These are phyloP conservation scores for Galagoides demidoff DNA, from an alignment of 2,797 vertebrate genomes.

Conservation along the genomic window DNA sequence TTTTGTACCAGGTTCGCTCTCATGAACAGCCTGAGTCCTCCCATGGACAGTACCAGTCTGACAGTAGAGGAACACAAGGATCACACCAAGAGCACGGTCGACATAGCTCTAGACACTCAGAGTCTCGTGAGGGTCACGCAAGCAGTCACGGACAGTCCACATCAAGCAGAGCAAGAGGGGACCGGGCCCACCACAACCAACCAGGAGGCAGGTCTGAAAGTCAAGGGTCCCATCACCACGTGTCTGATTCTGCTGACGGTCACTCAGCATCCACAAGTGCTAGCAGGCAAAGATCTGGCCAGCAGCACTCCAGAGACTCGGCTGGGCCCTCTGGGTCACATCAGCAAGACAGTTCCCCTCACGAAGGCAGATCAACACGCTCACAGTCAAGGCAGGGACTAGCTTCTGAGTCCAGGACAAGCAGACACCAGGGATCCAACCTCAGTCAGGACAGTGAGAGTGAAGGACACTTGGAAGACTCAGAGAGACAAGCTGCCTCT, in stretches of 20 bases:
- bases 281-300: too few relatives aligned
- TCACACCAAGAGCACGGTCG: not conserved
- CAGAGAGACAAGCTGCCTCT: not conserved
- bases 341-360: not conserved
- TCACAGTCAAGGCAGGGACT: fast-evolving
- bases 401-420: fast-evolving
- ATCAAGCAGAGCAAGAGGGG: not conserved
- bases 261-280: not conserved
- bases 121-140: not conserved
- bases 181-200: not conserved
- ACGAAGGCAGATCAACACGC: not conserved
- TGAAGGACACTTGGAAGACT: not conserved
- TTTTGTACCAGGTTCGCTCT: not conserved
- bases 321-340: not conserved
- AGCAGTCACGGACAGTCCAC: fast-evolving
- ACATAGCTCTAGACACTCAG: not conserved
- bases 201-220: too few relatives aligned
- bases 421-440: not conserved
- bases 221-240: not conserved
- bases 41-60: fast-evolving
- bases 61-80: not conserved
- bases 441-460: not conserved
- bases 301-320: fast-evolving
- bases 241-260: fast-evolving
- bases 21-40: not conserved